Base-by-base conservation (phyloP, 2,797 vertebrate genomes). In the Neoniphon sammara region DNA sequence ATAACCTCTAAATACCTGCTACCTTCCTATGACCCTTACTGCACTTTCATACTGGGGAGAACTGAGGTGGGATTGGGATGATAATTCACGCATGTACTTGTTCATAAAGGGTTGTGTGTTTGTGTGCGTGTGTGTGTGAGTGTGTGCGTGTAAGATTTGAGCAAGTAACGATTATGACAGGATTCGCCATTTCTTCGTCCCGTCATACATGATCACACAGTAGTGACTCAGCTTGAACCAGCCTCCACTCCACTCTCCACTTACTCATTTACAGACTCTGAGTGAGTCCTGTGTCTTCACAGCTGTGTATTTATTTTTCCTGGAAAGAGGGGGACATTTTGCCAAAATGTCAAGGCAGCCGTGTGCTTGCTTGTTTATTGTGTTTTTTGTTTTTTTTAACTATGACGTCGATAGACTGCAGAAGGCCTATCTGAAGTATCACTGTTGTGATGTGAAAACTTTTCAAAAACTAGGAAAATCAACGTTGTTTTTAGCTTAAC, bases 281-380 rank as follows among this genome's bases (percentile, higher is more conserved):
- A 49, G 15, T 3, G 0, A 59, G 50, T 54, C 3, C 7, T 49
- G 7, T 54, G 20, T 72, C 49, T 10, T 64, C 36, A 56, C 59
- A 66, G 1, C 49, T 2, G 2, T 59, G 20, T 20, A 1, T 73
- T 65, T 66, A n/a, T 82, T 65, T 65, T 71, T 70, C 11, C 49
- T 67, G 5, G 10, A 56, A 30, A 27, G 42, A 15, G 7, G 3
- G 57, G 27, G 14, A 58, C 62, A 10, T 55, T 83, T 82, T 78
- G 78, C 75, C 85, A 88, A 83, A 84, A 58, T 15, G 23, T 50
- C 2, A 46, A 54, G 18, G 18, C 42, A 12, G 36, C 15, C 39
- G 54, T 49, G 7, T 2, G 31, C 31, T 31, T 5, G n/a, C 5
- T 39, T 39, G 23, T 56, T n/a, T 14, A 6, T 14, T 20, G n/a